A percentile compares a stretch with the other conserved stretches of the same genome.
Evolutionary conservation across 2,888 invertebrate species (phyloP).

Genomic region (Leucophenga montana): DNA sequence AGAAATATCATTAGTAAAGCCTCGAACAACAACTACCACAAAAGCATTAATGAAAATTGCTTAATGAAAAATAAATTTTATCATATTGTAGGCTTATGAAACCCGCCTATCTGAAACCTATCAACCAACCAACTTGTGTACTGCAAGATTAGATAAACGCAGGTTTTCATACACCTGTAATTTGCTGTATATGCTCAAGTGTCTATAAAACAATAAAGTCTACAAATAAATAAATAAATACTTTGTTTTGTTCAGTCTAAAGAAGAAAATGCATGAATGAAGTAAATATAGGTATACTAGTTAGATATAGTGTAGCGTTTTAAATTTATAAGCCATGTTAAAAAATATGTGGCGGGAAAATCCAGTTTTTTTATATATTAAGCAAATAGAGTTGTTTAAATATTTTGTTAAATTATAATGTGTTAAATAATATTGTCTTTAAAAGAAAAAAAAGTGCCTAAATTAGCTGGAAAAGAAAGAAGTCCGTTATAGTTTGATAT

Average conservation of each 20-base stretch:
- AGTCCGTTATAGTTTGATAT: too few species aligned
- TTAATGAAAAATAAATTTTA: constrained; percentile 7
- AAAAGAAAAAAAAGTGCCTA: too few species aligned
- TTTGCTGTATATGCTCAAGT: background rate
- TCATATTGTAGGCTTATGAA: background rate
- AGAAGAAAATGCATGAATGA: too few species aligned
- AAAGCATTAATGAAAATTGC: constrained; percentile 8
- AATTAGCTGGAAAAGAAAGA: too few species aligned
- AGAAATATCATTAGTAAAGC: too few species aligned
- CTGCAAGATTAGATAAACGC: constrained; percentile 16
- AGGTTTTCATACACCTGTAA: background rate
- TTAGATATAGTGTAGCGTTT: too few species aligned
- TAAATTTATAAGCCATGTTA: background rate
- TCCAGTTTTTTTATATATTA: too few species aligned
- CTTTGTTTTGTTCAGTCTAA: background rate
- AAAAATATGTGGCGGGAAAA: background rate
- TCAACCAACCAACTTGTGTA: too few species aligned
- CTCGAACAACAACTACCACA: background rate
- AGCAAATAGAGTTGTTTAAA: too few species aligned
- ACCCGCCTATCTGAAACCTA: background rate
- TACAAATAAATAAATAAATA: constrained; percentile 17
- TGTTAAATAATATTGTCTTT: too few species aligned
- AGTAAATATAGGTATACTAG: too few species aligned
- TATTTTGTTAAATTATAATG: too few species aligned
- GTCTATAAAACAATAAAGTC: constrained; percentile 7